Evolutionary conservation across 1,140 invertebrate genomes (phyloP).

Genomic region (Geopemphigus sp.): DNA sequence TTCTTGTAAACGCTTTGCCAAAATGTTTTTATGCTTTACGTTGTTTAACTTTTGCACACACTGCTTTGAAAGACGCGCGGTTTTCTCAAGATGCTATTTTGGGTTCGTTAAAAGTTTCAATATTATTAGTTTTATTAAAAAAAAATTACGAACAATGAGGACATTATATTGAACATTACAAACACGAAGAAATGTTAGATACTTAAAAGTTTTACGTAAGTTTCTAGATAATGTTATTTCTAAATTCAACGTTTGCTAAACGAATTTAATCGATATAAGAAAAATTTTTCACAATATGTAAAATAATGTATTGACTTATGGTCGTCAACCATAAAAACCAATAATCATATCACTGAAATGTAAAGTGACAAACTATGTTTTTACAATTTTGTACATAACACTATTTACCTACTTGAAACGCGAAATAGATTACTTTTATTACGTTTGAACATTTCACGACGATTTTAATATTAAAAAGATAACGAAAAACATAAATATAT

Average conservation of each 20-base stretch:
- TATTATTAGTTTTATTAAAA: neutral
- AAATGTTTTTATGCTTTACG: neutral
- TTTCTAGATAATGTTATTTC: neutral
- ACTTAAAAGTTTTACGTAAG: neutral
- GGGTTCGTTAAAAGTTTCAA: slow-evolving; percentile 16
- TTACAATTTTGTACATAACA: no score
- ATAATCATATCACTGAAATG: no score
- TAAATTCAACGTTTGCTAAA: no score
- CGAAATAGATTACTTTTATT: no score
- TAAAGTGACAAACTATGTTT: no score
- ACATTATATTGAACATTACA: neutral
- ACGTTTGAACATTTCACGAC: no score
- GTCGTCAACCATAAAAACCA: no score
- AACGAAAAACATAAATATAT: neutral
- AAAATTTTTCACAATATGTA: no score
- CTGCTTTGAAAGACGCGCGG: neutral
- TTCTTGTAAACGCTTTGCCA: neutral
- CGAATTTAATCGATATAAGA: no score
- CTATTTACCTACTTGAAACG: no score
- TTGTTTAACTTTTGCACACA: slow-evolving; percentile 3
- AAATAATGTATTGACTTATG: no score
- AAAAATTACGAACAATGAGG: slow-evolving; percentile 3
- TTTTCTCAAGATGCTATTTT: slow-evolving; percentile 16
- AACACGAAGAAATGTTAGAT: neutral
- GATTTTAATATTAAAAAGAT: neutral